Base-by-base conservation (phyloP, 2,797 vertebrate species). In the Paedocypris micromegethes region DNA sequence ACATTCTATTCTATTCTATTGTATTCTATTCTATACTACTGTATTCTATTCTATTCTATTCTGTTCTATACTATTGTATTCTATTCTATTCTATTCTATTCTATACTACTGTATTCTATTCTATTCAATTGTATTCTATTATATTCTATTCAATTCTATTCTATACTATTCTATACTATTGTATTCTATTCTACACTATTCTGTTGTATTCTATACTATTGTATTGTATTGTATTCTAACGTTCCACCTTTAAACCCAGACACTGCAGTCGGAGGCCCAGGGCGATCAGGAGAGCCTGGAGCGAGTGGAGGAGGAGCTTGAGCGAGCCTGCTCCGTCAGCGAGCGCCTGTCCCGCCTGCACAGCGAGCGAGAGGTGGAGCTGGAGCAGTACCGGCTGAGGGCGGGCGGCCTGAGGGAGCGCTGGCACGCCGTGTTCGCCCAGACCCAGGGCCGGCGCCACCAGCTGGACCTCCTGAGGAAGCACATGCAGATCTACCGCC, bases 391-490 rank as follows among this genome's bases (percentile, higher is more conserved):
- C 86, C 89, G 87, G 0, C 90, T 87, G 77, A 84, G 89, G 2
- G 89, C 91, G 4, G 42, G 78, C 43, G 77, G 83, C 76, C 86
- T 98, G n/a, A 87, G 92, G 84, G 93, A 96, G 82, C 94, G 94
- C 80, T 97, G 95, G 95, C 91, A 91, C 78, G 92, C 88, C 0
- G 84, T 94, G 64, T 86, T 94, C 6, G 76, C 86, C 0, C 96
- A 98, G 91, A 78, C 88, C 0, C 93, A 95, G 3, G 54, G 92
- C 76, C 82, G 96, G 4, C 90, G 88, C 74, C 86, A 91, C 0
- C 94, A 97, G 80, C 90, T 98, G 0, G 90, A 93, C 6, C 89
- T 93, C 68, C 86, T 97, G 60, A 89, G 87, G 0, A 91, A 91
- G 6, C 91, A 93, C 80, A 91, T 95, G 80, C 85, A 83, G 7